Conservation (phyloP, 2,113 vertebrate species). For the Piliocolobus tephrosceles region DNA sequence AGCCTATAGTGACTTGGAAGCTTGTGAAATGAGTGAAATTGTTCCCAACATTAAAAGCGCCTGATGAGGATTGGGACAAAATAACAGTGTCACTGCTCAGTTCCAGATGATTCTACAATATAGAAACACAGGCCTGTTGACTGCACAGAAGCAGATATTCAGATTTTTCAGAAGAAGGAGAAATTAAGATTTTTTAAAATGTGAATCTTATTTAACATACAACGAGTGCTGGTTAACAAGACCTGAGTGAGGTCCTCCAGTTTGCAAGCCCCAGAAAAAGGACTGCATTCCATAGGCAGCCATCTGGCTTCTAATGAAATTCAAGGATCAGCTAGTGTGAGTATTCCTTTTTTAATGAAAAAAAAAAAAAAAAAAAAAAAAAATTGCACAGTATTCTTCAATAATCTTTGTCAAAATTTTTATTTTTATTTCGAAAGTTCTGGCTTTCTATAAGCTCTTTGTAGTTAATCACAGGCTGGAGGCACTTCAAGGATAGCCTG, state of each 20-base stretch:
- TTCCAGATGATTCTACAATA: background rate
- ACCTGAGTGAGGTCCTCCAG: no score
- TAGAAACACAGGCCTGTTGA: background rate
- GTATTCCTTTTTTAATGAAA: background rate
- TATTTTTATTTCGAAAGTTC: background rate
- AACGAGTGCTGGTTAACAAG: rapidly evolving
- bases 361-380: background rate
- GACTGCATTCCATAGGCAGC: background rate
- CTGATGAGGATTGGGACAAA: background rate
- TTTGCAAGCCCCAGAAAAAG: background rate
- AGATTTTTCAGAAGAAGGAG: background rate
- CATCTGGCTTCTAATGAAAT: background rate
- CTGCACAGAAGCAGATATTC: background rate
- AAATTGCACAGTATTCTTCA: background rate
- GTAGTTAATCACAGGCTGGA: background rate
- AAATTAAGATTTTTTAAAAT: background rate
- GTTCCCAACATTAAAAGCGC: background rate
- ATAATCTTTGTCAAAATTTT: background rate
- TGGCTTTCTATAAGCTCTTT: background rate
- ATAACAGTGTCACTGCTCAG: background rate
- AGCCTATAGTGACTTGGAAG: background rate
- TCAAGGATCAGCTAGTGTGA: background rate
- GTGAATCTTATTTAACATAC: background rate
- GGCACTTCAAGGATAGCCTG: background rate
- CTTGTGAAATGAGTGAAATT: background rate